Conservation (phyloP, 2,797 vertebrate genomes). For the Anomalospiza imberbis region DNA sequence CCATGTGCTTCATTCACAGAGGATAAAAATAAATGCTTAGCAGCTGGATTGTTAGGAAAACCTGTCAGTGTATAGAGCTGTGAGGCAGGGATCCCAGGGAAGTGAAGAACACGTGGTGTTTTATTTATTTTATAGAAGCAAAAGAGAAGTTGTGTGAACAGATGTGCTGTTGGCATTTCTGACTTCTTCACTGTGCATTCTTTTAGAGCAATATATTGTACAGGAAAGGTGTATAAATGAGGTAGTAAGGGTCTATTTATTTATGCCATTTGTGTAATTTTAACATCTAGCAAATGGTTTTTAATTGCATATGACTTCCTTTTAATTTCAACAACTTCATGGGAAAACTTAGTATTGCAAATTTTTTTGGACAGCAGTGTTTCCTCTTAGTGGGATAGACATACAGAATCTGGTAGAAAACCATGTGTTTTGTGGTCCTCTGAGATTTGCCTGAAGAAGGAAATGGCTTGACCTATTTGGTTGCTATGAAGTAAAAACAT, state of each 20-base stretch:
- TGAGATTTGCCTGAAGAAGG: conserved; percentile 76
- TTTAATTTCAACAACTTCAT: conserved; percentile 57
- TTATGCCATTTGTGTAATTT: not conserved
- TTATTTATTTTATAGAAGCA: not conserved
- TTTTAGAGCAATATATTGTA: not conserved
- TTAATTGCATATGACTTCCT: conserved; percentile 24
- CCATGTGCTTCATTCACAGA: not conserved
- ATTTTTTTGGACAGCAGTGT: conserved; percentile 62
- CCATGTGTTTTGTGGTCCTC: conserved; percentile 70
- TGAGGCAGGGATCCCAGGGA: not conserved
- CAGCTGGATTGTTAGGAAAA: conserved; percentile 8
- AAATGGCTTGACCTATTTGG: conserved; percentile 79
- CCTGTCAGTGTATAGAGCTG: not conserved
- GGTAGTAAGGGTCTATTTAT: not conserved
- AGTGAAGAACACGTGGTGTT: not conserved
- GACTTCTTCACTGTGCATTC: not conserved
- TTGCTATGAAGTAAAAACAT: conserved; percentile 82
- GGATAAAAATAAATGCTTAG: not conserved
- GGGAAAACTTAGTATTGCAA: conserved; percentile 59
- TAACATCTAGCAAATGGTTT: conserved; percentile 11
- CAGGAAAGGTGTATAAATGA: not conserved
- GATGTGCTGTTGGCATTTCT: not conserved
- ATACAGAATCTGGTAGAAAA: conserved; percentile 60
- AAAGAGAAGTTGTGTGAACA: not conserved
- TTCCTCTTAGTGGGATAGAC: conserved; percentile 72